These are phyloP conservation scores for Malurus leucopterus DNA, from an alignment of 2,797 vertebrate species.

Conservation along the genomic window DNA sequence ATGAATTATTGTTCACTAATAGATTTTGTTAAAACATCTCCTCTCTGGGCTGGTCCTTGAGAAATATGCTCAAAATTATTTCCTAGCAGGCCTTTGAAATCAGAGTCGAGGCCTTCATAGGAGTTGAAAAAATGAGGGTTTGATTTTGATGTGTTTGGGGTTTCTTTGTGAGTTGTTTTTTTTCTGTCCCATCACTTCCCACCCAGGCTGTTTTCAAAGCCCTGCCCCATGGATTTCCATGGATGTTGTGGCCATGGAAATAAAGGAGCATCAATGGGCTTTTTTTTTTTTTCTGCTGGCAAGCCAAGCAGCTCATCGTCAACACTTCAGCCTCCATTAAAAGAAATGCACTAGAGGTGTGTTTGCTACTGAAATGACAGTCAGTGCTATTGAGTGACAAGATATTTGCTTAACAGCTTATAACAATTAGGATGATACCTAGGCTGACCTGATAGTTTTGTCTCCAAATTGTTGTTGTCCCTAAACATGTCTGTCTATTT, in stretches of 20 bases:
- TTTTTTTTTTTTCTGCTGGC: neutral
- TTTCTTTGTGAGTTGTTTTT: neutral
- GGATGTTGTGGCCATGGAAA: neutral
- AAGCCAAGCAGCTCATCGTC: neutral
- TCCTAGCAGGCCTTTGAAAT: neutral
- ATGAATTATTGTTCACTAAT: constrained; percentile 6
- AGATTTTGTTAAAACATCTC: constrained; percentile 6
- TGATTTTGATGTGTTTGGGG: neutral
- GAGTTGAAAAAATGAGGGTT: neutral
- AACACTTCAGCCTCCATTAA: neutral
- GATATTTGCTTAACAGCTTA: neutral
- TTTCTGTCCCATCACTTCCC: neutral
- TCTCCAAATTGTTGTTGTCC: neutral
- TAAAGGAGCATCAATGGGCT: fast-evolving
- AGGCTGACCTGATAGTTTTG: neutral
- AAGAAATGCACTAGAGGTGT: neutral
- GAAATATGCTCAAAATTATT: constrained; percentile 20
- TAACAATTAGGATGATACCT: neutral
- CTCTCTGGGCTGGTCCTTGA: constrained; percentile 9
- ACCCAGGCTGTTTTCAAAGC: neutral
- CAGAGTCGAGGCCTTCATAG: neutral
- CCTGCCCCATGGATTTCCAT: fast-evolving
- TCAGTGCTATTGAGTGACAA: neutral
- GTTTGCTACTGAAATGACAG: neutral
- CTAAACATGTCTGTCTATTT: neutral